Evolutionary conservation across 1,140 invertebrate species (phyloP).

Genomic region (Venturia canescens): DNA sequence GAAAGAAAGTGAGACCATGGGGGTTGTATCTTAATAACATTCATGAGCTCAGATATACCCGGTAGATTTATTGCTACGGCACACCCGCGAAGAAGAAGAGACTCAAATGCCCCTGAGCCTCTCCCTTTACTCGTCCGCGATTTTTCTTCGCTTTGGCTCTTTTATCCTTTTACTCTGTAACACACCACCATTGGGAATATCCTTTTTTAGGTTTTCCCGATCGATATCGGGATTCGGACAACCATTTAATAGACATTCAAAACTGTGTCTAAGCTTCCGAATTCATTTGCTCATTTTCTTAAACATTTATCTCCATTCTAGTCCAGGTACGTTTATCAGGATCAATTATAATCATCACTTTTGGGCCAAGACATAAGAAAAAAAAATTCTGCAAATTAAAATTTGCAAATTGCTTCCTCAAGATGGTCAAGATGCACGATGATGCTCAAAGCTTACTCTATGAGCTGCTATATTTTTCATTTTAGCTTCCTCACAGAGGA

Average conservation of each 20-base stretch:
- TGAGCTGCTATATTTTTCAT: too few species aligned
- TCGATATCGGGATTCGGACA: not conserved
- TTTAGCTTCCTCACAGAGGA: too few species aligned
- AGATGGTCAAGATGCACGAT: too few species aligned
- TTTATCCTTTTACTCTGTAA: slow-evolving; percentile 37
- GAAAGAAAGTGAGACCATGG: slow-evolving; percentile 55
- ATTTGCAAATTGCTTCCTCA: too few species aligned
- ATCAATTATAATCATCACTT: too few species aligned
- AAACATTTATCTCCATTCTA: too few species aligned
- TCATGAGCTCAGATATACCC: slow-evolving; percentile 78
- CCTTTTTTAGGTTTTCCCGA: slow-evolving; percentile 16
- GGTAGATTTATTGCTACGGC: slow-evolving; percentile 75
- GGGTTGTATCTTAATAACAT: slow-evolving; percentile 78
- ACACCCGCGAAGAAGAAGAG: slow-evolving; percentile 71
- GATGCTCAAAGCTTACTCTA: too few species aligned
- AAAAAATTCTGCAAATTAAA: too few species aligned
- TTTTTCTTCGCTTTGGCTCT: slow-evolving; percentile 7
- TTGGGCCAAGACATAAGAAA: too few species aligned
- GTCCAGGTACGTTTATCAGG: too few species aligned
- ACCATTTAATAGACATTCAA: not conserved
- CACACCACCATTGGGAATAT: slow-evolving; percentile 3
- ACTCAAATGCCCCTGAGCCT: slow-evolving; percentile 57
- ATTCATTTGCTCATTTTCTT: too few species aligned
- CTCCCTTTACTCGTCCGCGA: not conserved
- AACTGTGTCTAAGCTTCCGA: not conserved